Evolutionary conservation across 1,140 invertebrate genomes (phyloP).

Genomic region (Plutomurus gul): DNA sequence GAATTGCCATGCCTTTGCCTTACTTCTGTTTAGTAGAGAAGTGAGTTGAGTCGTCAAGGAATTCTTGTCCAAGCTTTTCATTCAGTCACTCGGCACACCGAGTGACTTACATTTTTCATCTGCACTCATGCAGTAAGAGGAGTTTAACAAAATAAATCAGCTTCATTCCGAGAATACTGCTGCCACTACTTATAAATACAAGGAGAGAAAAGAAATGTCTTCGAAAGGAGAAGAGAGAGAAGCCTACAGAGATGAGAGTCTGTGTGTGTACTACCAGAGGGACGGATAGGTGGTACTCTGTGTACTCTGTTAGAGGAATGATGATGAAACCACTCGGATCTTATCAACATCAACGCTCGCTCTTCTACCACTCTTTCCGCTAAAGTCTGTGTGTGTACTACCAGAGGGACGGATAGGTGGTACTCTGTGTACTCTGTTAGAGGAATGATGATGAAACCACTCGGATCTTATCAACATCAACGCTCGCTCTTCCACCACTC

Average conservation of each 20-base stretch:
- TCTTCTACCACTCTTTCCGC: conserved; percentile 7
- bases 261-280: too few species aligned
- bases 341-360: conserved; percentile 19
- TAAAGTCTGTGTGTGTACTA: too few species aligned
- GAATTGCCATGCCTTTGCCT: background rate
- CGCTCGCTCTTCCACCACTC: too few species aligned
- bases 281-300: too few species aligned
- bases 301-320: background rate
- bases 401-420: too few species aligned
- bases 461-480: conserved; percentile 20
- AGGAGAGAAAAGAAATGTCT: background rate
- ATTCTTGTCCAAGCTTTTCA: conserved; percentile 15
- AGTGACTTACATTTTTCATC: conserved; percentile 28
- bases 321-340: conserved; percentile 26
- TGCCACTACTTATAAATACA: background rate
- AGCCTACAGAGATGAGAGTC: too few species aligned
- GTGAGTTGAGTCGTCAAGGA: background rate
- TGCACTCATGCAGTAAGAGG: conserved; percentile 22
- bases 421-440: background rate
- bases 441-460: conserved; percentile 25
- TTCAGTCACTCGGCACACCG: background rate
- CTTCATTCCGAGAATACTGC: conserved; percentile 6
- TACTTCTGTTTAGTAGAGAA: background rate
- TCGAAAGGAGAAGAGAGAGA: background rate
- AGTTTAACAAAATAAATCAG: conserved; percentile 25